phyloP scores from a whole-genome alignment of 2,888 invertebrate species.

The Napeogenes sylphis region DNA sequence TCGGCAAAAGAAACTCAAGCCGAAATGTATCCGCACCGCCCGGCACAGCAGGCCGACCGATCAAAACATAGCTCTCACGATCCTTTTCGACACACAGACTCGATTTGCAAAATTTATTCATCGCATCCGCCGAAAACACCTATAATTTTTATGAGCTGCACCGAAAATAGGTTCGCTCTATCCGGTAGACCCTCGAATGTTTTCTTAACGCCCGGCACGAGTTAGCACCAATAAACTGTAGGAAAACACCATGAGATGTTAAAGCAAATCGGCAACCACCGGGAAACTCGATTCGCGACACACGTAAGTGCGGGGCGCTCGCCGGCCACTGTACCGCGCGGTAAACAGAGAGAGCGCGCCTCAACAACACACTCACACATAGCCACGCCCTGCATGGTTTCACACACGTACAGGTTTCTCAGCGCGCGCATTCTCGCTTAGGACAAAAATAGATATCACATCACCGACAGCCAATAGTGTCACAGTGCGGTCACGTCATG shows the following conservation, averaged over 20 bases:
- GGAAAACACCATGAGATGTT: constrained; percentile 66
- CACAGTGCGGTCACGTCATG: constrained; percentile 54
- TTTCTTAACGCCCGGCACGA: constrained; percentile 56
- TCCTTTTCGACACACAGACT: constrained; percentile 74
- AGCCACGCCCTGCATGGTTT: constrained; percentile 31
- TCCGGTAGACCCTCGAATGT: constrained; percentile 46
- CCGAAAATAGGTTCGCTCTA: constrained; percentile 54
- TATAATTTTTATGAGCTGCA: constrained; percentile 66
- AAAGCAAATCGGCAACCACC: constrained; percentile 57
- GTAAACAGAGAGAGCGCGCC: constrained; percentile 73
- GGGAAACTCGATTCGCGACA: constrained; percentile 64
- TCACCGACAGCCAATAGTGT: constrained; percentile 60
- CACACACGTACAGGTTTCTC: constrained; percentile 41
- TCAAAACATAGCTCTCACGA: constrained; percentile 74
- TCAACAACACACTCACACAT: constrained; percentile 69
- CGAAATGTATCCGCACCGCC: constrained; percentile 59
- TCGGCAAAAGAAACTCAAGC: constrained; percentile 48
- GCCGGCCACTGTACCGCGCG: constrained; percentile 75
- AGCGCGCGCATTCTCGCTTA: constrained; percentile 63
- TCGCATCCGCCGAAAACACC: constrained; percentile 75
- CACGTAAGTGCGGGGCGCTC: constrained; percentile 82
- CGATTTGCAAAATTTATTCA: constrained; percentile 76
- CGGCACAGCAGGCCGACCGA: constrained; percentile 68
- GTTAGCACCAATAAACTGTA: constrained; percentile 63
- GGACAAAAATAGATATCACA: constrained; percentile 69